Evolutionary conservation across 2,888 invertebrate species (phyloP).

Genomic region (Melipona beecheii): DNA sequence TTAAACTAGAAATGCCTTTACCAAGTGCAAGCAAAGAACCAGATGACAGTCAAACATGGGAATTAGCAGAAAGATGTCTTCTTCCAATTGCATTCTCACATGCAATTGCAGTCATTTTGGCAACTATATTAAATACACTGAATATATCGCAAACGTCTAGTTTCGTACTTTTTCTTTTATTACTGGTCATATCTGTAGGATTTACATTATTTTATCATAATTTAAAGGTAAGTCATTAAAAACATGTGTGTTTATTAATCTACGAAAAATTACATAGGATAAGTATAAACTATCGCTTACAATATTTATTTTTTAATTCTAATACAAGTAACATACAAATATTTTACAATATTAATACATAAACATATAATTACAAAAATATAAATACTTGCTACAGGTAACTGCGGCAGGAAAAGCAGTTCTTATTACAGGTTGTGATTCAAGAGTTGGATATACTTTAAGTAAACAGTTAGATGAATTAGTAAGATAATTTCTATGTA

Average conservation of each 20-base stretch:
- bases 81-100: constrained; percentile 92
- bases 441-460: constrained; percentile 89
- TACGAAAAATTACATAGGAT: background rate
- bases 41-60: constrained; percentile 85
- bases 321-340: background rate
- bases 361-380: constrained; percentile 14
- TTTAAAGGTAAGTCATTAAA: constrained; percentile 88
- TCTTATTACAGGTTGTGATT: constrained; percentile 93
- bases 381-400: constrained; percentile 85
- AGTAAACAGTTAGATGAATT: constrained; percentile 93
- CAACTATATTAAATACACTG: constrained; percentile 89
- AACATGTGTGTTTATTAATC: background rate
- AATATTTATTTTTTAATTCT: background rate
- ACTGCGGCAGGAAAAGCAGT: constrained; percentile 93
- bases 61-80: constrained; percentile 89
- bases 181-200: constrained; percentile 89
- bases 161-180: constrained; percentile 91
- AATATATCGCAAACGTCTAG: constrained; percentile 91
- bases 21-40: constrained; percentile 77
- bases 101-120: constrained; percentile 91
- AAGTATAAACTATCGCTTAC: background rate
- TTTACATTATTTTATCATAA: constrained; percentile 93
- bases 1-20: constrained; percentile 73
- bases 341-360: constrained; percentile 14
- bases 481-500: constrained; percentile 73